Evolutionary conservation across 1,140 invertebrate species (phyloP).

Genomic region (Drosophila trapezifrons): DNA sequence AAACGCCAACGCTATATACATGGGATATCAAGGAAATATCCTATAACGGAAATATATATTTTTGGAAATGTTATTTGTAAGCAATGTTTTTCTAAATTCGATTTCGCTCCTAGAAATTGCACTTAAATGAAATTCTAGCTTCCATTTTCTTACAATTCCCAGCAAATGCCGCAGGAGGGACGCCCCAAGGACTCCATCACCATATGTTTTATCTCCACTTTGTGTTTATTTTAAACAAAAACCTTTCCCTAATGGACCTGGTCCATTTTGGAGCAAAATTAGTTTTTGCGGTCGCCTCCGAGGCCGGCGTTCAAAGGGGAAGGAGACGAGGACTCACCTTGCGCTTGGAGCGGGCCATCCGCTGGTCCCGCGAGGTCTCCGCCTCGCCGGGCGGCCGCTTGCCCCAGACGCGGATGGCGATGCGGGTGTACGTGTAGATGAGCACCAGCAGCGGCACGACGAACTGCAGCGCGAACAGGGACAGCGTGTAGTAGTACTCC

Average conservation of each 20-base stretch:
- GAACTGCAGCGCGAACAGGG: slow-evolving; percentile 93
- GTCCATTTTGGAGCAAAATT: slow-evolving; percentile 56
- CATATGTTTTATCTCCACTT: slow-evolving; percentile 33
- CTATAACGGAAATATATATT: background rate
- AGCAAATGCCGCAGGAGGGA: no score
- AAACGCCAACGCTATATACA: background rate
- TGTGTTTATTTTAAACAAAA: background rate
- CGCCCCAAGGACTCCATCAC: slow-evolving; percentile 12
- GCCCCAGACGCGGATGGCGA: slow-evolving; percentile 95
- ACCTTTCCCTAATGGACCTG: slow-evolving; percentile 31
- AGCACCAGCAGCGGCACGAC: slow-evolving; percentile 93
- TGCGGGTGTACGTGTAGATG: slow-evolving; percentile 93
- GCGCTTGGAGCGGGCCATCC: slow-evolving; percentile 93
- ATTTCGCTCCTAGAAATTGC: background rate
- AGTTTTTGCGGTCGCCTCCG: slow-evolving; percentile 66
- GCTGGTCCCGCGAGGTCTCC: slow-evolving; percentile 90
- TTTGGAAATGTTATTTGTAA: background rate
- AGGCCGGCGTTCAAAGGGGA: background rate
- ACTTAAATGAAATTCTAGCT: background rate
- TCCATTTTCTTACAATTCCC: background rate
- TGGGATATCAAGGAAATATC: background rate
- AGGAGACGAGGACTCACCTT: slow-evolving; percentile 89
- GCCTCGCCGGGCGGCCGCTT: slow-evolving; percentile 94
- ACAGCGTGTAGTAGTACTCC: slow-evolving; percentile 89
- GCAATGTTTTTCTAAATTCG: background rate